Conservation (phyloP, 2,888 invertebrate species). For the Celastrina argiolus region DNA sequence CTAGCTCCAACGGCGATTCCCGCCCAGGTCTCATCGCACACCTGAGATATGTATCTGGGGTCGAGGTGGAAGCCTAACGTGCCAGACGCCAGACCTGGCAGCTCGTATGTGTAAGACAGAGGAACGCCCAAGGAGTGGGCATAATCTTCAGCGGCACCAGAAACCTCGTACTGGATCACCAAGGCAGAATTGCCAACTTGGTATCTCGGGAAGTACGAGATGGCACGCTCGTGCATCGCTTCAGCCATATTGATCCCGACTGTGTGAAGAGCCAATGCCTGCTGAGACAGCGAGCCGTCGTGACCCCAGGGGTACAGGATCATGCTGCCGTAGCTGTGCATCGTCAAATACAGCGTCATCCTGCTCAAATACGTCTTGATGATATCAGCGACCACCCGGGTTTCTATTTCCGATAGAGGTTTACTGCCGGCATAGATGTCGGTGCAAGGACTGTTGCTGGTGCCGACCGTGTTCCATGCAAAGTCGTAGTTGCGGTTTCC, state of each 20-base stretch:
- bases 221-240: constrained; percentile 51
- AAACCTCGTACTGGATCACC: constrained; percentile 72
- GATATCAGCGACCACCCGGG: constrained; percentile 75
- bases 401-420: constrained; percentile 83
- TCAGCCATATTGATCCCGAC: constrained; percentile 60
- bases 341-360: constrained; percentile 81
- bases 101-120: constrained; percentile 80
- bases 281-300: constrained; percentile 66
- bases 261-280: constrained; percentile 63
- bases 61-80: constrained; percentile 46
- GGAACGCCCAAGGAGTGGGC: constrained; percentile 76
- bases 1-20: constrained; percentile 72
- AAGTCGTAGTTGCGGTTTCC: constrained; percentile 86
- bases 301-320: constrained; percentile 84
- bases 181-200: constrained; percentile 71
- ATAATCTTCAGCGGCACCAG: constrained; percentile 83
- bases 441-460: constrained; percentile 73
- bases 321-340: constrained; percentile 86
- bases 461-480: constrained; percentile 81
- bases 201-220: constrained; percentile 61
- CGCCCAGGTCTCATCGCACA: constrained; percentile 79
- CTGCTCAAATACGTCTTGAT: constrained; percentile 66
- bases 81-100: constrained; percentile 74
- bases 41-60: constrained; percentile 73
- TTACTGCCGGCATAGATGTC: constrained; percentile 79